Base-by-base conservation (phyloP, 2,113 vertebrate species). In the Irena cyanogastra region DNA sequence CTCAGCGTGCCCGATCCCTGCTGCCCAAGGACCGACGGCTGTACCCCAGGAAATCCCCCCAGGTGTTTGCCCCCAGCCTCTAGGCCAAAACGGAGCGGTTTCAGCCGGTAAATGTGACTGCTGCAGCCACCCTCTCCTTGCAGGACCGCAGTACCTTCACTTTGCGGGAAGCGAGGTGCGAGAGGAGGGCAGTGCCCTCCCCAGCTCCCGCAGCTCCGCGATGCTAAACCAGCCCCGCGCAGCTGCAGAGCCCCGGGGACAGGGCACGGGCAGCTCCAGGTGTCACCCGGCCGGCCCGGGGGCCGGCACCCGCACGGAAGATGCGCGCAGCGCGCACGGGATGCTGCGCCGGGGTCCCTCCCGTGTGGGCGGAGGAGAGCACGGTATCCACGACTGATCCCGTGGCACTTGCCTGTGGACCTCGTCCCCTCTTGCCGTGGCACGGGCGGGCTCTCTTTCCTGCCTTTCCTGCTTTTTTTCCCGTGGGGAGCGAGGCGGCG, bases 341-440 rank as follows among this genome's bases (percentile, higher is more conserved):
- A 37, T 9, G 59, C 50, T 8, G 45, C 6, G 17, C 31, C 11
- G 16, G 65, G 10, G 39, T 4, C 56, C 14, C 9, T 7, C 13
- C 41, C 5, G 41, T 22, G 35, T 19, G 45, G 72, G 7, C 16
- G 35, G 63, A 52, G 16, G 18, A 3, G 57, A 8, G 47, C 19
- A 1, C 3, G 2, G 22, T 2, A 15, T 4, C 15, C 59, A 16
- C n/a, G 5, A 10, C 0, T 1, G 4, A n/a, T 13, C 12, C 82
- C 10, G 3, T 0, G 20, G n/a, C 47, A 23, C 10, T 1, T 3
- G 12, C 4, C 28, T 1, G 24, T 6, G 44, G 16, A 27, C 6
- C 22, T 22, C 9, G 5, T 14, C 10, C 45, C 24, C 19, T 30
- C 35, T 15, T 3, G 39, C n/a, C 42, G 23, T 4, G 60, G 30